Base-by-base conservation (phyloP, 2,113 vertebrate genomes). In the Noctilio leporinus region DNA sequence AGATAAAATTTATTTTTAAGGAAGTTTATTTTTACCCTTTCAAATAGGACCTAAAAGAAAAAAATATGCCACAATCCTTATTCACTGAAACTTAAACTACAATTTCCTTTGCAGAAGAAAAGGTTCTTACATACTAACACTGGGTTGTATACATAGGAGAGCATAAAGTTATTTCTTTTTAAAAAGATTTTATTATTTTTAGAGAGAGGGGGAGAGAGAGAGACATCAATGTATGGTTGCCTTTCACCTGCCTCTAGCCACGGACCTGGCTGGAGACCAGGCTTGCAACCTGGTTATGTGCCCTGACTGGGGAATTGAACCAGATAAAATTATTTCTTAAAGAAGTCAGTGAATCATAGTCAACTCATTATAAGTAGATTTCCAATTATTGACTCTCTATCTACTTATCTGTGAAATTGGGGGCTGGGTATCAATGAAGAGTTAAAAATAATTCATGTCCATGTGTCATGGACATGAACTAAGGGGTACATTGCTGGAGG, bases 1-100 rank as follows among this genome's bases (percentile, higher is more conserved):
- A 89, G 91, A 89, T 93, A 81, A 88, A 96, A 97, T 91, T 86
- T 40, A 93, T 86, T 96, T 94, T 93, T 89, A 86, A 90, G 89
- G 51, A 94, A 78, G 96, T 76, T 57, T 93, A 64, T 86, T 95
- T 95, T 95, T 93, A 93, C 84, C 40, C 33, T 91, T 65, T 77
- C 33, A 91, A 91, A 86, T 73, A 91, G 12, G 47, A 83, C 57
- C 43, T 51, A 80, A 89, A 96, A 94, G 70, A 53, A 92, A 92
- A 45, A 95, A 86, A 76, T 47, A 81, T 40, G 69, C 47, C 75
- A 57, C 20, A 19, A 35, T 86, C 26, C 20, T 76, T 7, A 86
- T 91, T 93, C 83, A 76, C 12, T 69, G 70, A 94, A 69, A 85
- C 81, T 89, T 89, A 90, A 82, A 87, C 81, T 53, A 62, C 51